A percentile compares a stretch with the other conserved stretches of the same genome.
Evolutionary conservation across 1,140 invertebrate genomes (phyloP).

Genomic region (Babylonia areolata): DNA sequence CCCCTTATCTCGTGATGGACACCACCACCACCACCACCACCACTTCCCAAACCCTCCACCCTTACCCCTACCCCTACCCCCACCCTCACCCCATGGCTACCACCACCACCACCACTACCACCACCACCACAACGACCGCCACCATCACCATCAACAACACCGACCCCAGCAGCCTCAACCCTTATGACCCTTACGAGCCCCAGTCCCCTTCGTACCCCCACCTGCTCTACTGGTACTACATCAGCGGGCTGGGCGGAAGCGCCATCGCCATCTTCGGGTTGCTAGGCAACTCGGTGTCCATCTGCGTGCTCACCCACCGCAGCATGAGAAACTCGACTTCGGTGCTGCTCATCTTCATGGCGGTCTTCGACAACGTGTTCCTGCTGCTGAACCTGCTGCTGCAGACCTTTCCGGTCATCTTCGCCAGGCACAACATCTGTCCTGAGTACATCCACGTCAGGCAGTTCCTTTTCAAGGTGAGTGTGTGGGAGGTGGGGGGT

Average conservation of each 20-base stretch:
- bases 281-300: conserved; percentile 67
- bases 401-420: conserved; percentile 85
- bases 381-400: conserved; percentile 84
- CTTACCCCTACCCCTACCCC: neutral
- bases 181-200: neutral
- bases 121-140: neutral
- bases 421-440: conserved; percentile 85
- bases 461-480: conserved; percentile 78
- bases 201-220: neutral
- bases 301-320: conserved; percentile 66
- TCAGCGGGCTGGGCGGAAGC: conserved; percentile 80
- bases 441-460: conserved; percentile 80
- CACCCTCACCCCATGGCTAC: neutral
- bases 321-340: conserved; percentile 71
- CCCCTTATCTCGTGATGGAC: too few relatives aligned
- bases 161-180: neutral
- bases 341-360: conserved; percentile 68
- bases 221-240: conserved; percentile 55
- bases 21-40: neutral
- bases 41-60: too few relatives aligned
- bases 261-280: conserved; percentile 79
- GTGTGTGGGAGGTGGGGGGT: neutral
- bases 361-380: conserved; percentile 67
- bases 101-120: neutral
- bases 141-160: neutral